Base-by-base conservation (phyloP, 30 jellyfish, hydroid and myxozoan genomes). In the Pelagia noctiluca region DNA sequence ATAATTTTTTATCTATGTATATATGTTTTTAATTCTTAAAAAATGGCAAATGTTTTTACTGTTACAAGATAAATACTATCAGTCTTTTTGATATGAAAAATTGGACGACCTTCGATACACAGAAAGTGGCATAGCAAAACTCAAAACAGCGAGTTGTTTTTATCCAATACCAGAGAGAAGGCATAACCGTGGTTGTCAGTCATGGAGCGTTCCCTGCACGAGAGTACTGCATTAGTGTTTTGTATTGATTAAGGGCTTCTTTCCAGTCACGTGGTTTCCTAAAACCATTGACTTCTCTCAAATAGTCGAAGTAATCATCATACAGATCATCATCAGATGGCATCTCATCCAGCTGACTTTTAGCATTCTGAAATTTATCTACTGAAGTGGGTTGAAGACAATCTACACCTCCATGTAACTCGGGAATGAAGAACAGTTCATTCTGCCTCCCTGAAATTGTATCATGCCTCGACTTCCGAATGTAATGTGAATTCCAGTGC, bases 371-470 rank as follows among this genome's bases (percentile, higher is more conserved):
- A 74, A 74, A 74, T 74, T 46, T 74, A 24, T 80, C 90, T 37
- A 54, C 74, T 21, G n/a, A n/a, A n/a, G n/a, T n/a, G n/a, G n/a
- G n/a, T n/a, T n/a, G n/a, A n/a, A n/a, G n/a, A n/a, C n/a, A n/a
- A n/a, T n/a, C n/a, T n/a, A n/a, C n/a, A n/a, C n/a, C n/a, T n/a
- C n/a, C n/a, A n/a, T n/a, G n/a, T n/a, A n/a, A n/a, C n/a, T n/a
- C n/a, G n/a, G n/a, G n/a, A n/a, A n/a, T n/a, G n/a, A n/a, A n/a
- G n/a, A 57, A 78, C 68, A 78, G 72, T 42, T 42, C 71, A 63
- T 78, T 35, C 33, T 50, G 90, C 71, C 89, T 80, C 87, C 90
- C 90, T 10, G 90, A 62, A 80, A 62, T 65, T 19, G 90, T 80
- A 50, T 80, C 52, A 75, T 80, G 74, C 75, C 84, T 80, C 75